phyloP scores from a whole-genome alignment of 1,140 invertebrate species.

The Drosophila sucinea region DNA sequence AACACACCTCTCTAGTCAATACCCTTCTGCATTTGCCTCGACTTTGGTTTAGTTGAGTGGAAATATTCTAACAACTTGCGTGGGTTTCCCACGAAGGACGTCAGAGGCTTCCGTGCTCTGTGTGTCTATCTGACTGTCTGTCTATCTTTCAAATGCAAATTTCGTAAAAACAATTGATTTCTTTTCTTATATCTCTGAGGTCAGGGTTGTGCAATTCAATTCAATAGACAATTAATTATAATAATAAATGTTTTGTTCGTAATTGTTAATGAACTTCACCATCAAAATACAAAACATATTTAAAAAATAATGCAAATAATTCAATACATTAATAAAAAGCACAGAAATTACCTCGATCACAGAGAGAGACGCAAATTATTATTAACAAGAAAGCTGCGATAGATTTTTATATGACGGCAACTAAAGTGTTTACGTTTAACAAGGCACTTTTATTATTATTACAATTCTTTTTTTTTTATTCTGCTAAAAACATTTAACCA shows the following conservation, averaged over 20 bases:
- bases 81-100: conserved; percentile 24
- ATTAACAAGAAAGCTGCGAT: not conserved
- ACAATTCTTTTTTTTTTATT: conserved; percentile 31
- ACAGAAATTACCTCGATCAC: conserved; percentile 3
- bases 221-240: conserved; percentile 6
- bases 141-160: conserved; percentile 26
- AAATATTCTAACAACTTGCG: conserved; percentile 24
- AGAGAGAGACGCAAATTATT: not conserved
- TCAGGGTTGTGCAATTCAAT: conserved; percentile 5
- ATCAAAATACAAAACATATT: no score
- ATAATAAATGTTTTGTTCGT: conserved; percentile 2
- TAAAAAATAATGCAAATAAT: not conserved
- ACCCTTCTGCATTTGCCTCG: conserved; percentile 3
- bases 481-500: conserved; percentile 1
- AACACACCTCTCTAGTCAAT: not conserved
- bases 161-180: conserved; percentile 2
- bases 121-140: conserved; percentile 22
- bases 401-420: not conserved
- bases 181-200: not conserved
- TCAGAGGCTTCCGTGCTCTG: conserved; percentile 17
- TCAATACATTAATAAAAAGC: not conserved
- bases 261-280: conserved; percentile 4
- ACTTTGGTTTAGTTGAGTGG: conserved; percentile 12
- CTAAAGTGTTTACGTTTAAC: conserved; percentile 2
- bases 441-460: conserved; percentile 2